Conservation (phyloP, 2,113 vertebrate genomes). For the Caloenas nicobarica region DNA sequence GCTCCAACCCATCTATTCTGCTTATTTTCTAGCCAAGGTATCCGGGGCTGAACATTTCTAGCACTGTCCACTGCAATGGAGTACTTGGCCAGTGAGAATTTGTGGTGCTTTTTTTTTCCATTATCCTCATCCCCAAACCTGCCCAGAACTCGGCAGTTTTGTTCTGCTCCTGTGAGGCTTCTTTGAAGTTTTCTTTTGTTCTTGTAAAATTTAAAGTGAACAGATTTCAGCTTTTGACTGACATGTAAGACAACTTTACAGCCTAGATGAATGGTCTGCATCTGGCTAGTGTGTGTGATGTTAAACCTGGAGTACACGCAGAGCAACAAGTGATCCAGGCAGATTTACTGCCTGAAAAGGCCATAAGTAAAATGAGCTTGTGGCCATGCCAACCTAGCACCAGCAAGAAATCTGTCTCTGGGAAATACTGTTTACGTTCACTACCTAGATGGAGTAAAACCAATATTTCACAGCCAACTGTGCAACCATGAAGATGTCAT, state of each 20-base stretch:
- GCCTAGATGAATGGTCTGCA: not conserved
- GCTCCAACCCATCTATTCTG: not conserved
- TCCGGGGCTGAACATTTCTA: not conserved
- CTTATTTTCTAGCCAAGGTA: not conserved
- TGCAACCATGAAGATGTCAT: not conserved
- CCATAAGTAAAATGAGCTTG: not conserved
- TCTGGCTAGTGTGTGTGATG: not conserved
- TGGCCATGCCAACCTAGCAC: not conserved
- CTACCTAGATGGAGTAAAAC: not conserved
- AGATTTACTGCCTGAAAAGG: not conserved
- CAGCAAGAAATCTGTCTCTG: not conserved
- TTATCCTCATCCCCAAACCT: accelerated
- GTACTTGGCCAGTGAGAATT: no score
- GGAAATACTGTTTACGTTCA: not conserved
- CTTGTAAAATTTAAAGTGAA: not conserved
- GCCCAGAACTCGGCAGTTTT: not conserved
- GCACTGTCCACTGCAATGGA: not conserved
- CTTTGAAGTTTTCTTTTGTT: not conserved
- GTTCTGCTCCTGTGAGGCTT: not conserved
- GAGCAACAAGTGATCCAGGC: not conserved
- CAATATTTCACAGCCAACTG: not conserved
- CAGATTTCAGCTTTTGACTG: not conserved
- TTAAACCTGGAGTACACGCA: not conserved
- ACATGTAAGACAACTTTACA: not conserved
- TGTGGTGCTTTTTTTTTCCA: not conserved